Base-by-base conservation (phyloP, 2,113 vertebrate genomes). In the Galbula dea region DNA sequence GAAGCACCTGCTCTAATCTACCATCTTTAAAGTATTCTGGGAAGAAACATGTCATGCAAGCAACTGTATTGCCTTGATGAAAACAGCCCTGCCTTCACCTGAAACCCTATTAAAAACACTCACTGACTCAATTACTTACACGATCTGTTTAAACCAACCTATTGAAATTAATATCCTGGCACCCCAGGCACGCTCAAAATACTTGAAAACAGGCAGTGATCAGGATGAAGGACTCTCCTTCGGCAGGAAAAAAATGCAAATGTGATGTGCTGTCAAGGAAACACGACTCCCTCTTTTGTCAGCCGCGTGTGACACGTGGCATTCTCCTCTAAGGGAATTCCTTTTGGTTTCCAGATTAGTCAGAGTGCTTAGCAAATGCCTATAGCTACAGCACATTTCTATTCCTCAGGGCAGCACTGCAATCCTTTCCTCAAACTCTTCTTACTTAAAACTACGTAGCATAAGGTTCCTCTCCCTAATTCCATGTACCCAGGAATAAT, bases 311-410 rank as follows among this genome's bases (percentile, higher is more conserved):
- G 95, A 91, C 3, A 7, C 90, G 88, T 0, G 0, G 52, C 55
- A 5, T 68, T 83, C 88, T 87, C 59, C 79, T 90, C 85, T 74
- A 43, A 95, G 95, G 95, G 95, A 93, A 96, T 94, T 85, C 92
- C 95, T 94, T 88, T 22, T 74, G 57, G 48, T 43, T 93, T 93
- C 63, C 90, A 90, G 59, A 93, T 94, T 72, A 96, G 86, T 94
- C 93, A 95, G 8, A 10, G 79, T 29, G 51, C 80, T 86, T 36
- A 88, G 83, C 29, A 5, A 94, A 86, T 1, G 24, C 43, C 90
- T 88, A 59, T 5, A 88, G 90, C 75, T 68, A 45, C 49, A 76
- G 81, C 62, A 61, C 62, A 46, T 55, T 57, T 67, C 83, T 78
- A 5, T 0, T 3, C 81, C 78, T 49, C 32, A 26, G 72, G 72